Base-by-base conservation (phyloP, 1,140 invertebrate species). In the Lethocerus indicus region DNA sequence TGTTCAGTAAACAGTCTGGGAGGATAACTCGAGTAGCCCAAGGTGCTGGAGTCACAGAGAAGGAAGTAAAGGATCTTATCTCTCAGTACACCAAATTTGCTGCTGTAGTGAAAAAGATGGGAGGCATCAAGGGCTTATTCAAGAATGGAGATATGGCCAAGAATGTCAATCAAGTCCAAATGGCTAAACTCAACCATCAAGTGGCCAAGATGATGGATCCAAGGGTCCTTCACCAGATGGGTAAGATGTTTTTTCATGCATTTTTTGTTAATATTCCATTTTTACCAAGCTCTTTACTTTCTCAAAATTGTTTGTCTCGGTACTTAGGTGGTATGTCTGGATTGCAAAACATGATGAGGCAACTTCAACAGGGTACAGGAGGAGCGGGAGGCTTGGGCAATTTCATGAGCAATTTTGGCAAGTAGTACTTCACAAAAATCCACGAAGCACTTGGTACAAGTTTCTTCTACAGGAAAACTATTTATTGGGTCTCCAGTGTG, bases 201-300 rank as follows among this genome's bases (percentile, higher is more conserved):
- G 98, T 99, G 91, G 93, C 95, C 4, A 95, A 93, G 65, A 97
- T 98, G 91, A 99, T 99, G 83, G 95, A 99, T 71, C 95, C 96
- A 0, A 71, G 91, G 56, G 88, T 99, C 48, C 70, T 99, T 36
- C 92, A 97, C 59, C 85, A 91, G 71, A 88, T 88, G 82, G 84
- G 83, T 81, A 63, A 62, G 65, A 58, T n/a, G n/a, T n/a, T n/a
- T n/a, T n/a, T n/a, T n/a, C n/a, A n/a, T n/a, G n/a, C n/a, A n/a
- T n/a, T n/a, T n/a, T n/a, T n/a, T n/a, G n/a, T n/a, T n/a, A n/a
- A n/a, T n/a, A n/a, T n/a, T n/a, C n/a, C n/a, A n/a, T n/a, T n/a
- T n/a, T n/a, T n/a, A n/a, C n/a, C n/a, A n/a, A n/a, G n/a, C n/a
- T n/a, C n/a, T n/a, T n/a, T n/a, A n/a, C n/a, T 52, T 50, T 36